Conservation (phyloP, 2,113 vertebrate genomes). For the Helogale parvula region DNA sequence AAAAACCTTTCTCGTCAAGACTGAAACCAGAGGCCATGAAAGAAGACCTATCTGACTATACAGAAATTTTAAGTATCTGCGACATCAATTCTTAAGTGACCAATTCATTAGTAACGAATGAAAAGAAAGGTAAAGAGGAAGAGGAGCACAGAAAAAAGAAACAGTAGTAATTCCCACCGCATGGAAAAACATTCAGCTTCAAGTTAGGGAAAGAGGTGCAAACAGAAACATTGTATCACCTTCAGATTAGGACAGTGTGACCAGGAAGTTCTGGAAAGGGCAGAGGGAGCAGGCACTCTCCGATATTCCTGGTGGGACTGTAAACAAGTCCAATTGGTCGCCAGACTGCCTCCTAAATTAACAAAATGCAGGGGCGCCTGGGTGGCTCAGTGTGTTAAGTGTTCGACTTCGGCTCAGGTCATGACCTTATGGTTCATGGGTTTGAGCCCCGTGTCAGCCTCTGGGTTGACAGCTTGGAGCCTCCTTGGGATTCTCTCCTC, state of each 20-base stretch:
- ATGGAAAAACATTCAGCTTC: background rate
- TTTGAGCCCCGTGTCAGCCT: too few relatives aligned
- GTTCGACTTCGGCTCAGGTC: too few relatives aligned
- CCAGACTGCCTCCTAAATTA: background rate
- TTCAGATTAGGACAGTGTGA: background rate
- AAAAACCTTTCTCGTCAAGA: background rate
- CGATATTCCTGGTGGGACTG: background rate
- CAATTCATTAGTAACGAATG: background rate
- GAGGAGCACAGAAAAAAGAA: background rate
- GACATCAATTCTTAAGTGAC: constrained; percentile 36
- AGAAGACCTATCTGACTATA: background rate
- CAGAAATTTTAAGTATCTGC: background rate
- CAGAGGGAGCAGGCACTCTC: background rate
- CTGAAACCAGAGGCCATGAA: background rate
- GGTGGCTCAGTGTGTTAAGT: too few relatives aligned
- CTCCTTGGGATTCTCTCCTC: background rate
- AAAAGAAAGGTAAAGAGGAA: background rate
- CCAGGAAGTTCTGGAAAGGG: background rate
- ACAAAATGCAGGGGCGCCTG: too few relatives aligned
- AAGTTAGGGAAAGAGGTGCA: background rate
- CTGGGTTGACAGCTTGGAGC: background rate
- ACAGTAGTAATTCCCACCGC: background rate
- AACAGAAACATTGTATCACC: background rate
- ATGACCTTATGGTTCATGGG: too few relatives aligned
- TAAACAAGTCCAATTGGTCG: background rate